Evolutionary conservation across 2,888 invertebrate genomes (phyloP), one percentile per base, ranked within the genome.

Genomic region (Osmoderma eremita): DNA sequence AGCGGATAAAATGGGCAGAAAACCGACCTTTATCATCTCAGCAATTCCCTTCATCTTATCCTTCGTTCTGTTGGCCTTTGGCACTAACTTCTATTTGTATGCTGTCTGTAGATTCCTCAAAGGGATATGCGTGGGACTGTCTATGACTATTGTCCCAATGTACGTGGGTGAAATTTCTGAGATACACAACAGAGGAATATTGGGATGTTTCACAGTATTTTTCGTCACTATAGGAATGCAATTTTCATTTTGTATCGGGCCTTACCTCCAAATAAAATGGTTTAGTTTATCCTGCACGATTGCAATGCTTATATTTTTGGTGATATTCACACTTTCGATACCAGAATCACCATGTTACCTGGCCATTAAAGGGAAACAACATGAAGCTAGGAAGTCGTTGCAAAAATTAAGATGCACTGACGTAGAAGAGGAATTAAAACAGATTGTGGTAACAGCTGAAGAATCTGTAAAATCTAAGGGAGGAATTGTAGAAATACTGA

Each of bases 121-220:
- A 24, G 72, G 72, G 0, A n/a, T 63, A 0, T 53, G 63, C 6
- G 41, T 63, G 1, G 69, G 69, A 24, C 3, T 64, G 38, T 83
- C 88, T 13, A 90, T 89, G 81, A 88, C 90, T 0, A 87, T 89
- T 1, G 87, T 88, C 0, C 93, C 94, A 0, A 91, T 93, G 87
- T 95, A 94, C 81, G 88, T 92, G 70, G 92, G 92, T 49, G 94
- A 95, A 81, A 91, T 93, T 22, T 58, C 70, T 6, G 69, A 71
- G 38, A 64, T 68, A 13, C 58, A 62, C 36, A 72, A 70, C 48
- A 58, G 72, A 36, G 72, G 72, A 2, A 45, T 65, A 2, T 38
- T 70, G 13, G 67, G 68, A n/a, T 70, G 70, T 39, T 67, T 69
- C 30, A 54, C 70, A 30, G 63, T 67, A 5, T 51, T 65, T 20